phyloP scores from a whole-genome alignment of 2,797 vertebrate species.

The Margarornis squamiger region DNA sequence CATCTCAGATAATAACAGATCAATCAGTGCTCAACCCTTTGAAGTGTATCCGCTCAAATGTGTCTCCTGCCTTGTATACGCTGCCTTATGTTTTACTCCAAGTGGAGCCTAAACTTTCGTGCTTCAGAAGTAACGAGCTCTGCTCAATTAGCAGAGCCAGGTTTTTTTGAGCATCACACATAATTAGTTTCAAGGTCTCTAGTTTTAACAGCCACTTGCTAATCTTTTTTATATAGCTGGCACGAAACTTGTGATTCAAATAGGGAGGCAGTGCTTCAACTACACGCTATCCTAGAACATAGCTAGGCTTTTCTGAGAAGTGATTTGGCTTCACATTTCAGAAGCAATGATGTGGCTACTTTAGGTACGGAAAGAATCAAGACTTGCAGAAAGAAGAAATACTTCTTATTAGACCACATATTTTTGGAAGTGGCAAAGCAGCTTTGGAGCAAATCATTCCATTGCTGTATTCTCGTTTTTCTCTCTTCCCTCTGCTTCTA shows the following conservation, averaged over 20 bases:
- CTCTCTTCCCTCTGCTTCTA: not conserved
- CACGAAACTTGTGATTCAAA: not conserved
- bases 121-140: conserved; percentile 25
- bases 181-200: conserved; percentile 37
- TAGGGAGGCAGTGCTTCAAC: not conserved
- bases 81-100: not conserved
- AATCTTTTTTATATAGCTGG: conserved; percentile 17
- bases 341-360: not conserved
- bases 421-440: not conserved
- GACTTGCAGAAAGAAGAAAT: not conserved
- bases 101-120: not conserved
- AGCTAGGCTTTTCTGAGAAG: not conserved
- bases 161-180: not conserved
- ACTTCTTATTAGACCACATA: not conserved
- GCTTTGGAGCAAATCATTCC: not conserved
- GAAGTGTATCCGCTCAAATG: conserved; percentile 14
- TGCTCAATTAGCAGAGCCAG: conserved; percentile 45
- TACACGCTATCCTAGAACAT: not conserved
- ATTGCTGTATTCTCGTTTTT: not conserved
- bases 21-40: conserved; percentile 33
- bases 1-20: conserved; percentile 47
- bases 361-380: not conserved
- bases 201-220: conserved; percentile 23
- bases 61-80: not conserved
- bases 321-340: conserved; percentile 12